Conservation (phyloP, 2,888 invertebrate species). For the Chalcosyrphus nemorum region DNA sequence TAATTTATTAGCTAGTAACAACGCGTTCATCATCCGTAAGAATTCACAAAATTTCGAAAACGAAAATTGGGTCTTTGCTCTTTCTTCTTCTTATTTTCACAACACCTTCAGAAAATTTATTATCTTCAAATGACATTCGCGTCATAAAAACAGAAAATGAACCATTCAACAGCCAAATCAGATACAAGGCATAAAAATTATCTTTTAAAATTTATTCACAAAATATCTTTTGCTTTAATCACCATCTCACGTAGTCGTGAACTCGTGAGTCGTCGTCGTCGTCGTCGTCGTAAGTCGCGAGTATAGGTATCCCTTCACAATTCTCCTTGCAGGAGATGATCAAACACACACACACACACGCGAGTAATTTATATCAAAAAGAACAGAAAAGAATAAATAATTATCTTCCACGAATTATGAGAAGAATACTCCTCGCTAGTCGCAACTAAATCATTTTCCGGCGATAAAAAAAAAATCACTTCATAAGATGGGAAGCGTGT, state of each 20-base stretch:
- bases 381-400: neutral
- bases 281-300: too few species aligned
- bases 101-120: constrained; percentile 2
- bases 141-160: constrained; percentile 26
- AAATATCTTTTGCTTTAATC: constrained; percentile 6
- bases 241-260: neutral
- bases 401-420: constrained; percentile 14
- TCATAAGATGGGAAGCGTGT: neutral
- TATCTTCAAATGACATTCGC: constrained; percentile 40
- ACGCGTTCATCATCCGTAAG: constrained; percentile 8
- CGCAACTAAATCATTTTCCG: constrained; percentile 13
- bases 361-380: constrained; percentile 36
- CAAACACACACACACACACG: constrained; percentile 7
- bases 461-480: constrained; percentile 17
- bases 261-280: neutral
- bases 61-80: neutral
- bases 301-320: too few species aligned
- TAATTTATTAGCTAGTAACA: constrained; percentile 42
- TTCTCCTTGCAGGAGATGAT: too few species aligned
- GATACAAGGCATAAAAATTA: neutral
- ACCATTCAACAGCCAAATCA: constrained; percentile 26
- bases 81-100: neutral
- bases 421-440: neutral
- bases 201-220: neutral
- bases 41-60: constrained; percentile 46